phyloP scores from a whole-genome alignment of 2,797 vertebrate species.

The Ctenopoma multispine region DNA sequence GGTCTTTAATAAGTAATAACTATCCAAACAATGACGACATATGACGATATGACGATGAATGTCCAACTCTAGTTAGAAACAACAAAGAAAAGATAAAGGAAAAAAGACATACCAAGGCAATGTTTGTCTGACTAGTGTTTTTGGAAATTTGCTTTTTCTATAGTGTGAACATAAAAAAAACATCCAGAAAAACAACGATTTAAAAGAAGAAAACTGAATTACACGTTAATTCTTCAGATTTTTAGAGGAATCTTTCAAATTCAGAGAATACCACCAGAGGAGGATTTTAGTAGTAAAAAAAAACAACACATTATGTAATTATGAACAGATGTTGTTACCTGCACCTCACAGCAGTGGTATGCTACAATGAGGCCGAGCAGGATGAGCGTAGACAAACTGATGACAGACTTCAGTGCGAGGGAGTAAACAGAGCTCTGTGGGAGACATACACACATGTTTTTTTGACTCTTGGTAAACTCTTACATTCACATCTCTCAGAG shows the following conservation, averaged over 20 bases:
- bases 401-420: conserved; percentile 91
- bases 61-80: too few species aligned
- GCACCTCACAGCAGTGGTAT: conserved; percentile 93
- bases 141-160: too few species aligned
- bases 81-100: too few species aligned
- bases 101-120: too few species aligned
- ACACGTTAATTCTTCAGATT: neutral
- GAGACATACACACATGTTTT: conserved; percentile 4
- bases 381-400: conserved; percentile 91
- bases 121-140: too few species aligned
- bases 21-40: neutral
- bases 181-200: neutral
- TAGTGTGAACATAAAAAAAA: neutral
- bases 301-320: neutral
- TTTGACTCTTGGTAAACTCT: neutral
- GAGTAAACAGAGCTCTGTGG: conserved; percentile 93
- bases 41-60: too few species aligned
- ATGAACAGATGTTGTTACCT: conserved; percentile 79
- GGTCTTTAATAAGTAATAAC: neutral
- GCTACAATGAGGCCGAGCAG: conserved; percentile 91
- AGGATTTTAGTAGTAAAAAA: neutral
- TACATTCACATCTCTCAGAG: neutral
- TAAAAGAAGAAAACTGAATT: too few species aligned
- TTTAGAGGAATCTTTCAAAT: neutral
- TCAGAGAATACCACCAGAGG: neutral